Evolutionary conservation across 2,113 vertebrate species (phyloP), one percentile per base, ranked within the genome.

Genomic region (Nycticebus coucang): DNA sequence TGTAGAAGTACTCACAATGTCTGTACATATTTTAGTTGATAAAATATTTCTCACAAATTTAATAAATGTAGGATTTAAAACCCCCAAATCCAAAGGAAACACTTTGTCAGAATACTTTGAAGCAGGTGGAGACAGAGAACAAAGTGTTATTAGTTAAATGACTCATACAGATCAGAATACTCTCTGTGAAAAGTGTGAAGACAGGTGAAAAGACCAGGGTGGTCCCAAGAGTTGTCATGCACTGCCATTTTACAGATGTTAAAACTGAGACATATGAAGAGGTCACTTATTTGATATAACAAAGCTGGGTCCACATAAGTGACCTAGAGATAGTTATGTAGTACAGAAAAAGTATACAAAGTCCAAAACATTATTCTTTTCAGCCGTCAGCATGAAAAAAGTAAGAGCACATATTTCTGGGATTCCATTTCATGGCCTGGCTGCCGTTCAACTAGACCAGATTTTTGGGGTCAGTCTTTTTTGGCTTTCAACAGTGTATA

Each of bases 361-460:
- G 19, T 78, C 81, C 18, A 37, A 35, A 62, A 62, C 35, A 13
- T 19, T 33, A 75, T 74, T 89, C 50, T 86, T 93, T 82, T 79
- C 66, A 11, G 53, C 86, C 87, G 64, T 94, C 83, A 83, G 64
- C 89, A 80, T 87, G 22, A 30, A 86, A 85, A 64, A 64, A 94
- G 50, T 30, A 85, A 59, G 53, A 60, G 19, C 5, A 71, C 30
- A 33, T 83, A 74, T 96, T 89, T 88, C 79, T 84, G 69, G 35
- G 59, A 88, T 93, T 96, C 83, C 64, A 78, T 8, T 91, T 78
- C 82, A 50, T n/a, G 74, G 59, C 6, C 85, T 96, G 94, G 88
- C 92, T 72, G 74, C 57, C 72, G 68, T 92, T 93, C 82, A 89
- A 11, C 55, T 72, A 89, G 72, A 82, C 64, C 86, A 95, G 78